These are phyloP conservation scores for Bicyclus anynana DNA, from an alignment of 1,140 invertebrate genomes.

Conservation along the genomic window DNA sequence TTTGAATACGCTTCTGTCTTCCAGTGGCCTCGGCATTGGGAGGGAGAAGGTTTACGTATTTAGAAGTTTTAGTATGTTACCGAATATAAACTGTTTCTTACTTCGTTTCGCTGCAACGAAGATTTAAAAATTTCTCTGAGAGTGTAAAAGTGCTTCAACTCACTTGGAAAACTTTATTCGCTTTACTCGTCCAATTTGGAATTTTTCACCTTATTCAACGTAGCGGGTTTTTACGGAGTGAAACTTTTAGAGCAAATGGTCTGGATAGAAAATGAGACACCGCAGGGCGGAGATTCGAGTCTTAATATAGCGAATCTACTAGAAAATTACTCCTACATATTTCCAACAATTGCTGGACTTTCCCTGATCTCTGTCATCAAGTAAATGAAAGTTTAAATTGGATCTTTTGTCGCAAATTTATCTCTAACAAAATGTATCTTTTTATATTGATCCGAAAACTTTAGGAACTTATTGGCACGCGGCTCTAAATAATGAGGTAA, in stretches of 20 bases:
- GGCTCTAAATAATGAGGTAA: conserved; percentile 7
- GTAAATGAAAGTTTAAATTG: conserved; percentile 29
- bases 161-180: conserved; percentile 10
- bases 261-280: conserved; percentile 48
- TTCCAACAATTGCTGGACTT: conserved; percentile 15
- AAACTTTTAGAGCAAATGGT: conserved; percentile 58
- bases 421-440: background rate
- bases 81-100: conserved; percentile 30
- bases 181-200: conserved; percentile 18
- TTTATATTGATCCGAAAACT: background rate
- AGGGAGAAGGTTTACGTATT: conserved; percentile 23
- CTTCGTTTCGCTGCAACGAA: conserved; percentile 6
- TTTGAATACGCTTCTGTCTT: conserved; percentile 10
- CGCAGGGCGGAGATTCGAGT: conserved; percentile 23
- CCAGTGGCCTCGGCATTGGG: conserved; percentile 16
- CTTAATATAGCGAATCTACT: conserved; percentile 30
- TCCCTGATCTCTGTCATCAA: conserved; percentile 20
- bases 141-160: conserved; percentile 20
- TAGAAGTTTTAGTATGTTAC: conserved; percentile 26
- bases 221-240: conserved; percentile 28
- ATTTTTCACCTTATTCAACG: conserved; percentile 22
- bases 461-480: background rate
- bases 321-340: conserved; percentile 25
- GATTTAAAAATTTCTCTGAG: conserved; percentile 15
- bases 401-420: background rate